A percentile compares a stretch with the other conserved stretches of the same genome.
phyloP scores from a whole-genome alignment of 2,888 invertebrate species.

The Dryobota labecula region DNA sequence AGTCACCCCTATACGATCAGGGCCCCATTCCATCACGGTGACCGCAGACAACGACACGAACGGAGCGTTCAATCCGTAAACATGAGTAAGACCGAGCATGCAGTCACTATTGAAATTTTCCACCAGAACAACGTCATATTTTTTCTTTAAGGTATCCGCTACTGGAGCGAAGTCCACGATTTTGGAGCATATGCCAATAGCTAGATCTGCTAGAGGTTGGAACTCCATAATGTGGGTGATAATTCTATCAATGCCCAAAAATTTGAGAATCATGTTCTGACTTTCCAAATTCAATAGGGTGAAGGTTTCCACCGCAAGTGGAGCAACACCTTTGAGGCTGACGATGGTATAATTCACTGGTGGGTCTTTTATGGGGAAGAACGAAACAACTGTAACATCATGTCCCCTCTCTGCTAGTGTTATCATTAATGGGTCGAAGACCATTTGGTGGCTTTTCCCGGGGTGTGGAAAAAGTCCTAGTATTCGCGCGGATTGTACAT shows the following conservation, averaged over 20 bases:
- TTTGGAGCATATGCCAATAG: conserved; percentile 23
- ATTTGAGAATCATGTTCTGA: conserved; percentile 7
- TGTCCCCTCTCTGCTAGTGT: conserved; percentile 90
- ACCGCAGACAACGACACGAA: conserved; percentile 11
- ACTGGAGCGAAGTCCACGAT: conserved; percentile 29
- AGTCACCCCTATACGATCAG: conserved; percentile 24
- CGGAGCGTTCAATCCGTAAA: conserved; percentile 75
- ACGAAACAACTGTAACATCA: conserved; percentile 91
- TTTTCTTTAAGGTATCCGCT: conserved; percentile 17
- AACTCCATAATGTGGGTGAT: conserved; percentile 34
- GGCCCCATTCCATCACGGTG: conserved; percentile 20
- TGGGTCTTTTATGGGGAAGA: conserved; percentile 88
- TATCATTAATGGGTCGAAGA: conserved; percentile 89
- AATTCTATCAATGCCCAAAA: conserved; percentile 24
- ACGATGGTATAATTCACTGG: conserved; percentile 83
- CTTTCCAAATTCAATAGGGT: not conserved
- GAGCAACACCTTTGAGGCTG: conserved; percentile 28
- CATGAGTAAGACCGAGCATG: conserved; percentile 90
- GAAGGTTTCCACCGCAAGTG: conserved; percentile 4
- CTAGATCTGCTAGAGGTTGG: conserved; percentile 22
- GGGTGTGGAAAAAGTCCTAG: conserved; percentile 30
- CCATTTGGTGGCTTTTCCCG: conserved; percentile 90
- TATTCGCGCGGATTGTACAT: conserved; percentile 16
- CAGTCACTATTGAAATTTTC: conserved; percentile 92
- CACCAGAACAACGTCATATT: conserved; percentile 89